Evolutionary conservation across 2,113 vertebrate species (phyloP), one percentile per base, ranked within the genome.

Genomic region (Pholis gunnellus): DNA sequence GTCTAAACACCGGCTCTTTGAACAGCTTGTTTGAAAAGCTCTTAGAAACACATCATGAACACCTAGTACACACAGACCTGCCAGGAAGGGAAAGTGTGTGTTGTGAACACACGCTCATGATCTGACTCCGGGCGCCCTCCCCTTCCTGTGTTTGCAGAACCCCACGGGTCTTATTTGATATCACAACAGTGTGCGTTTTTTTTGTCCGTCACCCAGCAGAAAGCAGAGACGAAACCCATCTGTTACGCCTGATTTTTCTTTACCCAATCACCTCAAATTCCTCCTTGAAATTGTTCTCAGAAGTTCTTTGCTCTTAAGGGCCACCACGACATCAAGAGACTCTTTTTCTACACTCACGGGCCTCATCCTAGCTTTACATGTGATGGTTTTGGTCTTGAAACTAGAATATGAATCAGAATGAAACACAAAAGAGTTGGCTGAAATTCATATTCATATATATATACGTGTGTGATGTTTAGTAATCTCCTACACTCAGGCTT

Each of bases 11-110:
- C 27, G 46, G 72, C 22, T 71, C 81, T 91, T 91, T 90, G 85
- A 89, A 87, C 20, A 34, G 68, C 79, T 75, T 66, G 75, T 87
- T 81, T 75, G 60, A 79, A 75, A 65, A 67, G 50, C 84, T 48
- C 71, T 87, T 85, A 84, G 46, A 83, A 78, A 69, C 79, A 74
- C 73, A 90, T 82, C 76, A 74, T 60, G 74, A 46, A 87, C 78
- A 84, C 82, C 29, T 56, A 66, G 54, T 64, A 84, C 65, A 59
- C 72, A 78, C 10, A 34, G 36, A 75, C 76, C 80, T 87, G 81
- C 73, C 78, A 81, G 83, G 82, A 87, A 83, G 71, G 36, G 84
- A 91, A 87, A 91, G 83, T 86, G 86, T 92, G 82, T 93, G 78
- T 87, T 89, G 75, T 86, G 80, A 88, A 86, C 85, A 81, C 82